These are phyloP conservation scores for Propithecus deckenii DNA, from an alignment of 2,797 vertebrate genomes.

Conservation along the genomic window DNA sequence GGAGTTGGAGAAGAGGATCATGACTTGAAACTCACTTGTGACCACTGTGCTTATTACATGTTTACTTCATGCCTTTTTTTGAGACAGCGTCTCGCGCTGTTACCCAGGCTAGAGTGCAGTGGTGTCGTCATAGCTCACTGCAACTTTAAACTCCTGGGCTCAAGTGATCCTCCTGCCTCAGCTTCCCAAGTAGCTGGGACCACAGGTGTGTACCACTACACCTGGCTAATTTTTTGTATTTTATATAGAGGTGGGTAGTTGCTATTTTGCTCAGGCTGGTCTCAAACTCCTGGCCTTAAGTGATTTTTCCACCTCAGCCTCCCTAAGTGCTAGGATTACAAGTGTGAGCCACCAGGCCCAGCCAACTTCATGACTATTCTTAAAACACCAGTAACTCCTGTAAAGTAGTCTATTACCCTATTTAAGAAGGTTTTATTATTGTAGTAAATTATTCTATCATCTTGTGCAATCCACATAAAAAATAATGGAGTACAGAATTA, in stretches of 20 bases:
- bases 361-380: background rate
- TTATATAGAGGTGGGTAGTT: background rate
- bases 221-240: background rate
- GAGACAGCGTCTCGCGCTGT: too few relatives aligned
- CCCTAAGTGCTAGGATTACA: background rate
- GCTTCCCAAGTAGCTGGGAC: too few relatives aligned
- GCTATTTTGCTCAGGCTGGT: background rate
- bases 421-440: conserved; percentile 20
- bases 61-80: background rate
- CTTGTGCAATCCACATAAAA: background rate
- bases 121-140: too few relatives aligned
- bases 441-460: background rate
- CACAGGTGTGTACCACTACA: background rate
- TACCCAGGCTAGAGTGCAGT: too few relatives aligned
- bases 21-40: background rate
- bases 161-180: too few relatives aligned
- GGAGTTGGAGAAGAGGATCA: background rate
- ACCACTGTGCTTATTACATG: background rate
- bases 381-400: background rate
- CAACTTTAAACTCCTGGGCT: too few relatives aligned
- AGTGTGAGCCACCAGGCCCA: background rate
- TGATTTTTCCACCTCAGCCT: background rate
- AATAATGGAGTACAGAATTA: background rate
- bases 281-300: background rate
- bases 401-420: background rate